Percentiles rank a stretch among this genome's conserved stretches.
Conservation (phyloP, 2,888 invertebrate genomes). For the Hetaerina titia region DNA sequence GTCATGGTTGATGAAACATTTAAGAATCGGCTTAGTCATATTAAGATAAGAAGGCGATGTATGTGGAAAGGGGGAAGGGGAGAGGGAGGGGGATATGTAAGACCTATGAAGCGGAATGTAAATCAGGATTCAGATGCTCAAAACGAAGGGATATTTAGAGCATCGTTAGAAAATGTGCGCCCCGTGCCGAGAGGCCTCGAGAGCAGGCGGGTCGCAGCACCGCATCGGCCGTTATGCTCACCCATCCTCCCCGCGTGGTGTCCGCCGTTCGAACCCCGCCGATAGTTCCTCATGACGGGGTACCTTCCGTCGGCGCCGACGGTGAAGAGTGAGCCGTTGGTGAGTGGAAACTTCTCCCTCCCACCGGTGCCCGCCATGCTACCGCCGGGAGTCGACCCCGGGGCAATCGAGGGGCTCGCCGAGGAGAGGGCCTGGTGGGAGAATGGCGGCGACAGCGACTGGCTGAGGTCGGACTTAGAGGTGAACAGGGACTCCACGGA, state of each 20-base stretch:
- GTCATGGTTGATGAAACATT: too few species aligned
- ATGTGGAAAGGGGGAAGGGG: background rate
- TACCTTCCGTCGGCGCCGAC: constrained; percentile 77
- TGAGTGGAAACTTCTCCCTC: constrained; percentile 79
- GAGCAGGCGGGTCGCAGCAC: background rate
- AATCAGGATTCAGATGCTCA: too few species aligned
- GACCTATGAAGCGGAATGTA: too few species aligned
- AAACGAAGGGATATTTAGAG: too few species aligned
- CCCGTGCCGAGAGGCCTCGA: too few species aligned
- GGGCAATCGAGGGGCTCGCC: background rate
- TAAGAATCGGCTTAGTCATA: too few species aligned
- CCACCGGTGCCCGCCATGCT: constrained; percentile 74
- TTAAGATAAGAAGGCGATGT: background rate
- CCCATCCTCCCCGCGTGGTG: constrained; percentile 34
- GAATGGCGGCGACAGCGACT: constrained; percentile 22
- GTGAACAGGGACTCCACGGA: constrained; percentile 48
- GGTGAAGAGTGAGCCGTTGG: constrained; percentile 79
- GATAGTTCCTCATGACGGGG: constrained; percentile 79
- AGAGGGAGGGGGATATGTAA: background rate
- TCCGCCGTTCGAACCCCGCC: constrained; percentile 73
- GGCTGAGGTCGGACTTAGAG: constrained; percentile 54
- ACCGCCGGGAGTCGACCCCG: constrained; percentile 70
- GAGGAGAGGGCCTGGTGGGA: constrained; percentile 12
- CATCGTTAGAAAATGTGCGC: too few species aligned
- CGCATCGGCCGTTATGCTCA: background rate